Base-by-base conservation (phyloP, 2,113 vertebrate species). In the Poeciliopsis occidentalis region DNA sequence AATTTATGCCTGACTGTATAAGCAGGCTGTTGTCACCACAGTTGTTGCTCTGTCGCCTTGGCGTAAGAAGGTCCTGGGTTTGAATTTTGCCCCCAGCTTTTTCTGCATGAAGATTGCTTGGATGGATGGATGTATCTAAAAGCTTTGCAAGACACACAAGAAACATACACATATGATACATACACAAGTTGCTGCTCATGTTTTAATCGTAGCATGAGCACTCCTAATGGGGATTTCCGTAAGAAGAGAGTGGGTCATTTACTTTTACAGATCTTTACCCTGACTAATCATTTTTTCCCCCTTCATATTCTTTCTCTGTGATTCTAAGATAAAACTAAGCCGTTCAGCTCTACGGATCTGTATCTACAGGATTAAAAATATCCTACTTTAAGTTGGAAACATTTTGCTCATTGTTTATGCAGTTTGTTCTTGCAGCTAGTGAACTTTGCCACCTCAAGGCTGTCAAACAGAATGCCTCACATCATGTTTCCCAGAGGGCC, bases 401-500 rank as follows among this genome's bases (percentile, higher is more conserved):
- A n/a, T 72, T 26, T 41, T 63, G 11, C 30, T 39, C 37, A 39
- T 37, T 60, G 57, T 29, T 39, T 54, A 54, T 44, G 60, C 31
- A 64, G 71, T 60, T 64, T 79, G 13, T 31, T 67, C 54, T 34
- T 34, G 41, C 70, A 68, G 37, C 30, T 47, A 65, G 60, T 86
- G 79, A 80, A 76, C 69, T 66, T 34, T 15, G 22, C 7, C 64
- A 72, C 54, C 74, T 61, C 3, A 3, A 72, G 73, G 32, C 82
- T 78, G 71, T 77, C 72, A 74, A 4, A 77, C 67, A 68, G n/a
- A 75, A 75, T 37, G 67, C 39, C 30, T 78, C 29, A 85, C 75
- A 63, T 64, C 54, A 60, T 7, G 61, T 68, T n/a, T 6, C 74
- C 75, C 60, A 19, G 17, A 70, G 64, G 51, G 75, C 73, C 73